Evolutionary conservation across 1,140 invertebrate species (phyloP), one percentile per base, ranked within the genome.

Genomic region (Bombus superbus): DNA sequence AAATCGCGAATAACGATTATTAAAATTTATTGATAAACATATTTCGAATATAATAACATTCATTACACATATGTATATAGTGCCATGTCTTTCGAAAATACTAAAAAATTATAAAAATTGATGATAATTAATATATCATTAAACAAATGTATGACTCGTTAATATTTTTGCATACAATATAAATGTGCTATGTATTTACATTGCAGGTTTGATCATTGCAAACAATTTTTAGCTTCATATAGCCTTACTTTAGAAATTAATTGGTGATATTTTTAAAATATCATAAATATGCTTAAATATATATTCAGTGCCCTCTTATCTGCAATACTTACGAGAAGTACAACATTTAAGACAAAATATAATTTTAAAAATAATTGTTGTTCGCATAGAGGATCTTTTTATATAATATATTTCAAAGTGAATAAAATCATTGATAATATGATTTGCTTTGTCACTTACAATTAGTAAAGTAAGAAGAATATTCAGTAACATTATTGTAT

Each of bases 81-180:
- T 85, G 86, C 86, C 86, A 88, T 79, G 88, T 89, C 73, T 89
- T 89, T 88, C 73, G 78, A 85, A 85, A 64, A 75, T 40, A 74
- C 32, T 64, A 75, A 77, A 68, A 62, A 68, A 53, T 73, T 81
- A 85, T 81, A 57, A 85, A 66, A 81, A 81, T 85, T 81, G 42
- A 73, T 68, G 25, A 75, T 81, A 85, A 80, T 81, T 81, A 85
- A 80, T 81, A 73, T 81, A 44, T 85, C 76, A 59, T 53, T 79
- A 35, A 80, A 85, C 42, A 79, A 85, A 64, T 25, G 13, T 80
- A 35, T 40, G 42, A 73, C 32, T 59, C 42, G 42, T 79, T 85
- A 42, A 72, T 80, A 73, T 85, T 80, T 80, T 73, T 64, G 35
- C 53, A 53, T 62, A 62, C 28, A 62, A 62, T 62, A 62, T 64